phyloP scores from a whole-genome alignment of 2,888 invertebrate species.

The Drepanosiphum platanoidis region DNA sequence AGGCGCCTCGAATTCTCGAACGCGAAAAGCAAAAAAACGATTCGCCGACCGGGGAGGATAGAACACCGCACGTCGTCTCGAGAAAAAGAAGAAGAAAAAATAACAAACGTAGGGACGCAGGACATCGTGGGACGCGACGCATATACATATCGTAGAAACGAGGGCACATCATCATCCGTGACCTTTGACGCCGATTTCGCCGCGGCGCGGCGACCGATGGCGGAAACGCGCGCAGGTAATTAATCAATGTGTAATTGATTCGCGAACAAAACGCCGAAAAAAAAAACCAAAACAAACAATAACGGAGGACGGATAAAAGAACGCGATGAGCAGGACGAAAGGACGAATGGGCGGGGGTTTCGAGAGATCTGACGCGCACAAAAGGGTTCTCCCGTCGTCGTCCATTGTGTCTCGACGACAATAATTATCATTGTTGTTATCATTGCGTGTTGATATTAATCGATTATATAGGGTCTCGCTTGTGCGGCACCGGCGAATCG shows the following conservation, averaged over 20 bases:
- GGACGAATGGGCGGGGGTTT: background rate
- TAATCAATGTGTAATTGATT: slow-evolving; percentile 29
- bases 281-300: too few relatives aligned
- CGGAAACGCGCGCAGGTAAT: slow-evolving; percentile 19
- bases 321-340: background rate
- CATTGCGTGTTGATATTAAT: slow-evolving; percentile 1
- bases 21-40: too few relatives aligned
- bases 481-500: slow-evolving; percentile 23
- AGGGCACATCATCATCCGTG: too few relatives aligned
- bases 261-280: background rate
- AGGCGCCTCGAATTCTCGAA: too few relatives aligned
- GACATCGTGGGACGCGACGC: too few relatives aligned
- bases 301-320: background rate
- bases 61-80: too few relatives aligned
- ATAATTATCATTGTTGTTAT: background rate
- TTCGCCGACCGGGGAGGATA: too few relatives aligned
- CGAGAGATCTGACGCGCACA: background rate
- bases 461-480: slow-evolving; percentile 46
- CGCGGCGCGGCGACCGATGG: background rate
- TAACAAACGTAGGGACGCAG: too few relatives aligned
- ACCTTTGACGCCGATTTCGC: slow-evolving; percentile 5
- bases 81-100: too few relatives aligned
- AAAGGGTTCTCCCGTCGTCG: background rate
- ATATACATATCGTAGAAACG: too few relatives aligned
- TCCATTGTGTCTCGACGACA: background rate